phyloP scores from a whole-genome alignment of 2,113 vertebrate species.

The Bucco capensis region DNA sequence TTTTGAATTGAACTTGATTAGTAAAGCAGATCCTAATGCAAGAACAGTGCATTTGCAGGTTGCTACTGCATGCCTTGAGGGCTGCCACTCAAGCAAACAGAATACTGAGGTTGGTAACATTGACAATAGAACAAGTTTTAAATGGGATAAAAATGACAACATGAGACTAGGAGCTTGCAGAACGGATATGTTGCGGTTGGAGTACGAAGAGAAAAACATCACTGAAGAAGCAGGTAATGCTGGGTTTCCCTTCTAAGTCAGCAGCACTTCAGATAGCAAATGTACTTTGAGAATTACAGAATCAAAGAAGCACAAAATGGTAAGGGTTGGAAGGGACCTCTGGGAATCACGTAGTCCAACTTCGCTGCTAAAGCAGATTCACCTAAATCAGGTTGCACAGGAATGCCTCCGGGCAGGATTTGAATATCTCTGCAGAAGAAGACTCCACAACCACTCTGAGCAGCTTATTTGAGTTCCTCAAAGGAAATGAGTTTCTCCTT shows the following conservation, averaged over 20 bases:
- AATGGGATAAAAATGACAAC: background rate
- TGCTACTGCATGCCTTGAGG: background rate
- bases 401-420: no score
- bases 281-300: background rate
- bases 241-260: background rate
- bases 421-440: no score
- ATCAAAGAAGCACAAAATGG: no score
- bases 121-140: conserved; percentile 4
- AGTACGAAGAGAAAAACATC: background rate
- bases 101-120: conserved; percentile 11
- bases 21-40: conserved; percentile 19
- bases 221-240: background rate
- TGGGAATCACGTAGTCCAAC: no score
- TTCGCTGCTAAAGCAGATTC: no score
- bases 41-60: background rate
- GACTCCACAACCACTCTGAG: no score
- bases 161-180: background rate
- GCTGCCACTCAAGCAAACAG: conserved; percentile 10
- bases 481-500: no score
- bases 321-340: no score
- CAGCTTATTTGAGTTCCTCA: no score
- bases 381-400: no score
- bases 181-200: background rate
- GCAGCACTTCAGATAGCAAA: background rate
- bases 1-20: background rate